Evolutionary conservation across 2,797 vertebrate species (phyloP), one percentile per base, ranked within the genome.

Genomic region (Yasuhikotakia modesta): DNA sequence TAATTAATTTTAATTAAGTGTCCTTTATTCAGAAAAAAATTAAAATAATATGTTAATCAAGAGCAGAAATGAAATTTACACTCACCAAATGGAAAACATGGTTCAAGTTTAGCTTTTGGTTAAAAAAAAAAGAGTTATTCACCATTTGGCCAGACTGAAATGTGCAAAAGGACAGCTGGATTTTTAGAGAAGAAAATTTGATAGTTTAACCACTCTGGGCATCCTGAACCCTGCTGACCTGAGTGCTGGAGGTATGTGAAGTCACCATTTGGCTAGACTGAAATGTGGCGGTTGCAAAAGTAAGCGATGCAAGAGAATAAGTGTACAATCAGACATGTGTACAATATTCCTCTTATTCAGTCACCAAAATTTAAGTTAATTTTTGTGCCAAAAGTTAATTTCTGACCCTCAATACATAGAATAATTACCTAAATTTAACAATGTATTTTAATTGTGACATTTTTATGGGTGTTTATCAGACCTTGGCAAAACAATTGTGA

Each of bases 141-240:
- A 58, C 14, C 55, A 27, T 58, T 27, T 27, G 13, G 55, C 55
- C 55, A 14, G 55, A 58, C 55, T 58, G 55, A n/a, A n/a, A n/a
- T n/a, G n/a, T n/a, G n/a, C n/a, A n/a, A n/a, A n/a, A n/a, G n/a
- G 30, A 58, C 86, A 98, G 97, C 90, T 96, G 87, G 95, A 95
- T 80, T 98, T 98, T 92, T 92, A 89, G 61, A 94, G 97, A 87
- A 93, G 94, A 87, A 97, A 95, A 85, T 81, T 91, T 16, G 96
- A 99, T 79, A 97, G 97, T 63, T 97, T 96, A 8, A 99, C 97
- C 12, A 97, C 97, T 1, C 82, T 99, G 78, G 96, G 94, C 13
- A 93, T 99, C 80, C 92, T 98, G 52, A 97, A 96, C 88, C 93
- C 96, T 0, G 95, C 92, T 46, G 97, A 98, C 75, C 92, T 93